Percentiles rank a stretch among this genome's conserved stretches.
Conservation (phyloP, 1,140 invertebrate genomes). For the Linepithema humile region DNA sequence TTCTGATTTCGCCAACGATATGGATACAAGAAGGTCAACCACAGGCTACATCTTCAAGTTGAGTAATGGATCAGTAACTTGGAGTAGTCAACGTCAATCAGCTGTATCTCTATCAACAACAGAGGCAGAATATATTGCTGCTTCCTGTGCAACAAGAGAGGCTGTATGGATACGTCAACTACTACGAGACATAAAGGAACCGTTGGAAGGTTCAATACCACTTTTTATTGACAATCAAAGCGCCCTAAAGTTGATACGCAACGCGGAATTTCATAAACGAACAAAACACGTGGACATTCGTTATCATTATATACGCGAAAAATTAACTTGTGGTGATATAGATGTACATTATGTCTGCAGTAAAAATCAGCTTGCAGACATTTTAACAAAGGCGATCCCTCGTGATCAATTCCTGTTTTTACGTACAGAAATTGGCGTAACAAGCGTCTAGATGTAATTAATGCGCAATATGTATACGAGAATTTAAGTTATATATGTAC, state of each 20-base stretch:
- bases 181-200: constrained; percentile 17
- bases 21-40: not conserved
- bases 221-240: constrained; percentile 72
- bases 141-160: constrained; percentile 30
- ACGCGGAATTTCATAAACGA: constrained; percentile 72
- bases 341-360: constrained; percentile 58
- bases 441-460: too few species aligned
- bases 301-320: constrained; percentile 76
- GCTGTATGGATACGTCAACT: constrained; percentile 42
- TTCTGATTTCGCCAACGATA: constrained; percentile 49
- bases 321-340: constrained; percentile 50
- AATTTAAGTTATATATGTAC: too few species aligned
- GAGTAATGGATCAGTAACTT: not conserved
- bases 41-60: not conserved
- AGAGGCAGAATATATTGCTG: constrained; percentile 50
- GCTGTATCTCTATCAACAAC: not conserved
- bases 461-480: too few species aligned
- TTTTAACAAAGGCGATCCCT: constrained; percentile 58
- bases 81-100: not conserved
- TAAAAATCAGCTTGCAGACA: constrained; percentile 55
- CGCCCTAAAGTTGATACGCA: constrained; percentile 77
- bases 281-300: constrained; percentile 77
- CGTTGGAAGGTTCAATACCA: not conserved
- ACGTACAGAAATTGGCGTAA: too few species aligned
- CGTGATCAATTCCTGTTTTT: not conserved